phyloP scores from a whole-genome alignment of 2,888 invertebrate genomes.

The Crossocerus cetratus region DNA sequence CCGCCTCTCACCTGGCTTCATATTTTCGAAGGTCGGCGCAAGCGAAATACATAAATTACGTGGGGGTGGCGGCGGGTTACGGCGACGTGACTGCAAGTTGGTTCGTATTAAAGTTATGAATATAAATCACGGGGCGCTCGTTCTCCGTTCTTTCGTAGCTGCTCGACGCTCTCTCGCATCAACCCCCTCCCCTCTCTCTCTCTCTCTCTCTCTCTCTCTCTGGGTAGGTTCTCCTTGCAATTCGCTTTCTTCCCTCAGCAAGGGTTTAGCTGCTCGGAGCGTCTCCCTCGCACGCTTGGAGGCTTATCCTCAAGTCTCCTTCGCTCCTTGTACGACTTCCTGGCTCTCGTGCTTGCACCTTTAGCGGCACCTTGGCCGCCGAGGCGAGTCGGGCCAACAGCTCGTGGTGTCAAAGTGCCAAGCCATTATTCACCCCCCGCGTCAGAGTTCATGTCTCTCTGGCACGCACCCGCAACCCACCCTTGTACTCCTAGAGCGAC shows the following conservation, averaged over 20 bases:
- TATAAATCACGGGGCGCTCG: slow-evolving; percentile 69
- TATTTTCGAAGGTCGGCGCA: slow-evolving; percentile 45
- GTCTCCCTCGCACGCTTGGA: background rate
- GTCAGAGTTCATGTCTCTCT: slow-evolving; percentile 67
- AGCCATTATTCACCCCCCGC: slow-evolving; percentile 65
- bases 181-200: slow-evolving; percentile 15
- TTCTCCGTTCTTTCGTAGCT: slow-evolving; percentile 53
- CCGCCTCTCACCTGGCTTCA: slow-evolving; percentile 5
- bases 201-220: slow-evolving; percentile 17
- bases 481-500: background rate
- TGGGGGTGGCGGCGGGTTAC: slow-evolving; percentile 49
- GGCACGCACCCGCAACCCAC: slow-evolving; percentile 63
- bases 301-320: slow-evolving; percentile 13
- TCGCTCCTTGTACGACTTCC: slow-evolving; percentile 26
- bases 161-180: slow-evolving; percentile 22
- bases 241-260: slow-evolving; percentile 26
- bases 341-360: slow-evolving; percentile 23
- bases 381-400: slow-evolving; percentile 37
- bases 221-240: slow-evolving; percentile 7
- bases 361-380: slow-evolving; percentile 14
- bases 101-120: slow-evolving; percentile 74
- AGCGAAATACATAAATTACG: slow-evolving; percentile 69
- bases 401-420: slow-evolving; percentile 68
- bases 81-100: slow-evolving; percentile 70
- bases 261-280: no score